Evolutionary conservation across 2,797 vertebrate genomes (phyloP).

Genomic region (Schizothorax lantsangensis): DNA sequence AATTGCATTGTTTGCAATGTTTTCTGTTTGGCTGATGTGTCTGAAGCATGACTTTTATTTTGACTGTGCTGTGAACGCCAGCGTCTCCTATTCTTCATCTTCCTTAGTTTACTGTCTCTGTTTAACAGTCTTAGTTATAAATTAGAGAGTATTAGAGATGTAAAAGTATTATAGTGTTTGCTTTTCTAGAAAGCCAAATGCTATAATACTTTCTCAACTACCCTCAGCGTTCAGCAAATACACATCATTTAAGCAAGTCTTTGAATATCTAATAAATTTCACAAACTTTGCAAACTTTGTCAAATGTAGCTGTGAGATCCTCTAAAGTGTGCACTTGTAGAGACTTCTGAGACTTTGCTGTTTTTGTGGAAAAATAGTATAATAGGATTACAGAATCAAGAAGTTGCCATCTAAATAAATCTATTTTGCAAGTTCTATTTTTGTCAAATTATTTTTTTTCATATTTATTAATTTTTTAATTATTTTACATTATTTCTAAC

Average conservation of each 20-base stretch:
- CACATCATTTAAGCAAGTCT: neutral
- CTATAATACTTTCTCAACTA: neutral
- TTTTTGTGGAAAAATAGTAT: neutral
- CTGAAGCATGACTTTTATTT: neutral
- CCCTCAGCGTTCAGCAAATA: neutral
- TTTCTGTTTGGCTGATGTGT: neutral
- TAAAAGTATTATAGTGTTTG: neutral
- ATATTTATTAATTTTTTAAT: too few relatives aligned
- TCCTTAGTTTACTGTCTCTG: neutral
- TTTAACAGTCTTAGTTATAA: neutral
- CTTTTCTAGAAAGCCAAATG: neutral
- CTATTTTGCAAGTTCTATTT: neutral
- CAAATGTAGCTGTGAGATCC: too few relatives aligned
- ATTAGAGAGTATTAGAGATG: neutral
- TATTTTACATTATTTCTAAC: too few relatives aligned
- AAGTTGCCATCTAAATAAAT: neutral
- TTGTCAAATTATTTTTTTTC: neutral
- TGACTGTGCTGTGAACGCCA: neutral
- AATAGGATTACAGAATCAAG: neutral
- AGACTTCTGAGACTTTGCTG: too few relatives aligned
- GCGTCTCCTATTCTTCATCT: too few relatives aligned
- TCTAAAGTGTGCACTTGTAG: too few relatives aligned
- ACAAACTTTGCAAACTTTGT: too few relatives aligned
- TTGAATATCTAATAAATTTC: neutral
- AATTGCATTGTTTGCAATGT: neutral